phyloP scores from a whole-genome alignment of 2,888 invertebrate genomes.

The Cactoblastis cactorum region DNA sequence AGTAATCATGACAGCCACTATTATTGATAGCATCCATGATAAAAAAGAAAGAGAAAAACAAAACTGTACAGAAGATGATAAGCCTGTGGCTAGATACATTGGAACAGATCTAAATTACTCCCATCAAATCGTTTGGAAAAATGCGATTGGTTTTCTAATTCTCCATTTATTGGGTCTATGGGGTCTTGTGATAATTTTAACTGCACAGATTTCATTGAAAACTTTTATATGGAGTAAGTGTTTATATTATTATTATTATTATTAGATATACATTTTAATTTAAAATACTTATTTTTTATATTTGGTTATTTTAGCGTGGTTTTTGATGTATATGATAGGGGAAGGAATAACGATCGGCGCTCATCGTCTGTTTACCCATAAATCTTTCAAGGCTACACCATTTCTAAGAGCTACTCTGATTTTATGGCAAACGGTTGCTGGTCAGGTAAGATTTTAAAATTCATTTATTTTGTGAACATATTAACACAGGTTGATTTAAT shows the following conservation, averaged over 20 bases:
- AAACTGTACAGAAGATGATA: neutral
- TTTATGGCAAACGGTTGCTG: slow-evolving; percentile 84
- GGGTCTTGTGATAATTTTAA: slow-evolving; percentile 48
- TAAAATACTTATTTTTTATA: neutral
- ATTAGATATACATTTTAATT: neutral
- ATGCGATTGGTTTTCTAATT: slow-evolving; percentile 78
- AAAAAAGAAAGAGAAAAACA: slow-evolving; percentile 7
- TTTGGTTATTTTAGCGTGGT: too few relatives aligned
- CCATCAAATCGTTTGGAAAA: slow-evolving; percentile 81
- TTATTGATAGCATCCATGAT: slow-evolving; percentile 3
- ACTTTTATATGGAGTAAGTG: slow-evolving; percentile 49
- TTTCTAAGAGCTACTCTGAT: slow-evolving; percentile 81
- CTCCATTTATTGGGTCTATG: slow-evolving; percentile 74
- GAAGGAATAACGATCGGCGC: slow-evolving; percentile 89
- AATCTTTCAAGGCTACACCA: slow-evolving; percentile 85
- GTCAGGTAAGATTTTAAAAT: slow-evolving; percentile 83
- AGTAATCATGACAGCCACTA: slow-evolving; percentile 5
- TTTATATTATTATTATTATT: neutral
- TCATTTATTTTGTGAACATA: too few relatives aligned
- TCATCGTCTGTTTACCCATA: slow-evolving; percentile 89
- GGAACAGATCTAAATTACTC: slow-evolving; percentile 50
- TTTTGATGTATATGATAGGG: too few relatives aligned
- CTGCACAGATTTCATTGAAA: slow-evolving; percentile 37
- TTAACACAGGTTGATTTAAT: too few relatives aligned
- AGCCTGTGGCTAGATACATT: slow-evolving; percentile 20